Evolutionary conservation across 2,888 invertebrate genomes (phyloP).

Genomic region (Melipona bicolor): DNA sequence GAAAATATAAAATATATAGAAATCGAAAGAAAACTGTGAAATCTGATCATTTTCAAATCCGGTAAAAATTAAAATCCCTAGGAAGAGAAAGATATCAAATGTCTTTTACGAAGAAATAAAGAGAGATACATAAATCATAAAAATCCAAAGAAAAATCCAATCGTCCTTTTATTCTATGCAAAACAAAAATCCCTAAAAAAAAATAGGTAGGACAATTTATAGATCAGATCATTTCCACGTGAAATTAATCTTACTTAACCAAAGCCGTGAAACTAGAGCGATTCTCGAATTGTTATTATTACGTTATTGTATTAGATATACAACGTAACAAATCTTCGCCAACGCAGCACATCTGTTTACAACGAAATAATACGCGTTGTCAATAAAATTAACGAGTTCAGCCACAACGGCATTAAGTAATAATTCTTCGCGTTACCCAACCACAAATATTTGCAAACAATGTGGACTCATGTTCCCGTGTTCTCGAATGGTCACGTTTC

Average conservation of each 20-base stretch:
- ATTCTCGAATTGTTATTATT: background rate
- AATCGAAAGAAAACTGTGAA: background rate
- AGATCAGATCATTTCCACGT: background rate
- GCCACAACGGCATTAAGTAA: background rate
- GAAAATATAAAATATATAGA: background rate
- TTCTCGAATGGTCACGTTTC: constrained; percentile 12
- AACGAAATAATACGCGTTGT: background rate
- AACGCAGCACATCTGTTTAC: background rate
- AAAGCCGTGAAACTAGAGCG: background rate
- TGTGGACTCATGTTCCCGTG: background rate
- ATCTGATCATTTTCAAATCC: background rate
- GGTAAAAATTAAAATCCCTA: background rate
- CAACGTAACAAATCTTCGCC: background rate
- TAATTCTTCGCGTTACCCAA: constrained; percentile 13
- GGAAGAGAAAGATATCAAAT: background rate
- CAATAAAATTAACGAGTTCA: constrained; percentile 5
- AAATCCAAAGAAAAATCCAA: no score
- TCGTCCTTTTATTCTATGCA: no score
- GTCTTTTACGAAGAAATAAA: no score
- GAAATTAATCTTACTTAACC: background rate
- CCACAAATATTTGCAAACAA: constrained; percentile 10
- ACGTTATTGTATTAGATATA: background rate
- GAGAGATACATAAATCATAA: no score
- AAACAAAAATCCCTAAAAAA: no score
- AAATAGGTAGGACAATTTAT: background rate